phyloP scores from a whole-genome alignment of 1,140 invertebrate genomes.

The Bathynomus jamesi region DNA sequence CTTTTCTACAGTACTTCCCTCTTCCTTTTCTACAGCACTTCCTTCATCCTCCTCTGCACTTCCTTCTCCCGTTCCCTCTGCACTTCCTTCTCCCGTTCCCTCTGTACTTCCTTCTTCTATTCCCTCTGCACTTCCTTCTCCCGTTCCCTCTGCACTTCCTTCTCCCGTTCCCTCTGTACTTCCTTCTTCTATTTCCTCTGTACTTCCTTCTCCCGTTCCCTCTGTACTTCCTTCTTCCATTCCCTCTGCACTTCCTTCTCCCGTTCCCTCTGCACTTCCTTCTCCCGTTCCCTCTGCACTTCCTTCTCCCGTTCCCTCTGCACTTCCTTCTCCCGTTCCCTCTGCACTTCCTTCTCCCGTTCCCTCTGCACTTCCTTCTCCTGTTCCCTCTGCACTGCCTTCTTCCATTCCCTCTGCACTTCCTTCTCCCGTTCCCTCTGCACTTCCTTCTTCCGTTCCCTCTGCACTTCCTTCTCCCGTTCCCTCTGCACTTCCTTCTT shows the following conservation, averaged over 20 bases:
- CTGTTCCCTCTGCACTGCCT: conserved; percentile 18
- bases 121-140: background rate
- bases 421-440: conserved; percentile 15
- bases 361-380: conserved; percentile 17
- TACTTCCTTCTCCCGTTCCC: too few species aligned
- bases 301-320: background rate
- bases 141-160: background rate
- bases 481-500: too few species aligned
- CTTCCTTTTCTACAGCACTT: too few species aligned
- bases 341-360: conserved; percentile 8
- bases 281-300: background rate
- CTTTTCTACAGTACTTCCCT: too few species aligned
- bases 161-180: background rate
- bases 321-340: background rate
- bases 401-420: conserved; percentile 8
- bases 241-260: conserved; percentile 12
- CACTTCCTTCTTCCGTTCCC: too few species aligned
- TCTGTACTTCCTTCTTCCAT: background rate
- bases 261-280: too few species aligned
- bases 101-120: background rate
- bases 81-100: background rate
- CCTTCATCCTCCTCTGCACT: conserved; percentile 3
- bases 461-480: too few species aligned
- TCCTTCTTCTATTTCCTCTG: conserved; percentile 15
- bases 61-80: background rate